Evolutionary conservation across 2,113 vertebrate species (phyloP), one percentile per base, ranked within the genome.

Genomic region (Bagarius yarrelli): DNA sequence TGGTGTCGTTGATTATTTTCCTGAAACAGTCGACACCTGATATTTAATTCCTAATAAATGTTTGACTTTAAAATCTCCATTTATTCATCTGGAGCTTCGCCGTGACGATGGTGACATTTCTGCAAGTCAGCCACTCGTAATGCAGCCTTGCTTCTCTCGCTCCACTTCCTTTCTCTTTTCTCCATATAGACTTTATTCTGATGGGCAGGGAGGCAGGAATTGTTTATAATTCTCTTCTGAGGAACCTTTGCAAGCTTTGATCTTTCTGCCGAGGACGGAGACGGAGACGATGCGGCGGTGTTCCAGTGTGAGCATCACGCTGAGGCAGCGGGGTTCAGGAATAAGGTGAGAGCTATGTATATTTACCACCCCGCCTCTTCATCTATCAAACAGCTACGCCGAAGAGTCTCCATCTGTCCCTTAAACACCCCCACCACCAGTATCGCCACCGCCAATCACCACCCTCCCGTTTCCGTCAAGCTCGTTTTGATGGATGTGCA

Each of bases 231-330:
- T 89, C 47, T 50, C n/a, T 87, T 82, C 80, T 79, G 84, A 88
- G 88, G 89, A 91, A 90, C 90, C 91, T 90, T 91, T 88, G 90
- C 84, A 85, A 88, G 88, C 87, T 88, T 90, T 93, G 92, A 93
- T 91, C 92, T 92, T 91, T 91, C 85, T 86, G 87, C 66, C n/a
- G n/a, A n/a, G n/a, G n/a, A n/a, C 84, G 84, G 86, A 25, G 44
- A 32, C 1, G 63, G 70, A 84, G 81, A 83, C 32, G 73, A 64
- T 47, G 80, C 30, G 71, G 76, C 30, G 66, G 12, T 8, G 56
- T 34, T 70, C n/a, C n/a, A n/a, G n/a, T 55, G 75, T 21, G 40
- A 70, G 72, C 30, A 18, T 70, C 81, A 71, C 91, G 92, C 92
- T 93, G 91, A 93, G 89, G 85, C 87, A 89, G 91, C 92, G 89